Evolutionary conservation across 2,888 invertebrate species (phyloP).

Genomic region (Leucoma salicis): DNA sequence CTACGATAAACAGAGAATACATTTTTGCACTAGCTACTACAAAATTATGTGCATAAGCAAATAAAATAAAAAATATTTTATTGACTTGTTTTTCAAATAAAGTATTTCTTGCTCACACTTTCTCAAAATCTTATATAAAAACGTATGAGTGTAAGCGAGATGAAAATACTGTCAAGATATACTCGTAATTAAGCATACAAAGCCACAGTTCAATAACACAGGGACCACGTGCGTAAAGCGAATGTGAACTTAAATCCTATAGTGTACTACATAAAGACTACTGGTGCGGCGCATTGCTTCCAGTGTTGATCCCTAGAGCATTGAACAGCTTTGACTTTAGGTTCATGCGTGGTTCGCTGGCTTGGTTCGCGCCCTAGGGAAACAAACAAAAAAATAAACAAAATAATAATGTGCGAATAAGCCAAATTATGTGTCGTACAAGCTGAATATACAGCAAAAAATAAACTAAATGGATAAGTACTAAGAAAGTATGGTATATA

Average conservation of each 20-base stretch:
- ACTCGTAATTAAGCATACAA: conserved; percentile 1
- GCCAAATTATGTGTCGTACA: conserved; percentile 32
- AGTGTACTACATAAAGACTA: conserved; percentile 52
- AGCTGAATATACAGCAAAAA: conserved; percentile 8
- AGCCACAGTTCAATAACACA: conserved; percentile 16
- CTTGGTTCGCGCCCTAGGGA: conserved; percentile 85
- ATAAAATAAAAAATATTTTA: neutral
- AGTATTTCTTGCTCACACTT: neutral
- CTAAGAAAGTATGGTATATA: neutral
- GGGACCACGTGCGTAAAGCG: conserved; percentile 35
- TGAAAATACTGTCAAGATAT: neutral
- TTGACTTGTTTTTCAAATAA: too few species aligned
- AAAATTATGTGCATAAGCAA: neutral
- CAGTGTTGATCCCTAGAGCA: conserved; percentile 91
- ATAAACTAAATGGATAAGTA: neutral
- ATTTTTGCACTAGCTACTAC: neutral
- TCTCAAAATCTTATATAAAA: neutral
- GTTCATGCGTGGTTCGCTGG: conserved; percentile 88
- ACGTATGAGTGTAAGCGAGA: conserved; percentile 2
- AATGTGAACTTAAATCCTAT: conserved; percentile 35
- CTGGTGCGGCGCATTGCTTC: conserved; percentile 73
- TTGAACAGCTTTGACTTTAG: conserved; percentile 93
- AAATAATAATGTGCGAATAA: conserved; percentile 59
- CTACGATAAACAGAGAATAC: neutral
- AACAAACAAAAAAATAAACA: conserved; percentile 65